phyloP scores from a whole-genome alignment of 2,888 invertebrate species.

The Caenorhabditis sp. region DNA sequence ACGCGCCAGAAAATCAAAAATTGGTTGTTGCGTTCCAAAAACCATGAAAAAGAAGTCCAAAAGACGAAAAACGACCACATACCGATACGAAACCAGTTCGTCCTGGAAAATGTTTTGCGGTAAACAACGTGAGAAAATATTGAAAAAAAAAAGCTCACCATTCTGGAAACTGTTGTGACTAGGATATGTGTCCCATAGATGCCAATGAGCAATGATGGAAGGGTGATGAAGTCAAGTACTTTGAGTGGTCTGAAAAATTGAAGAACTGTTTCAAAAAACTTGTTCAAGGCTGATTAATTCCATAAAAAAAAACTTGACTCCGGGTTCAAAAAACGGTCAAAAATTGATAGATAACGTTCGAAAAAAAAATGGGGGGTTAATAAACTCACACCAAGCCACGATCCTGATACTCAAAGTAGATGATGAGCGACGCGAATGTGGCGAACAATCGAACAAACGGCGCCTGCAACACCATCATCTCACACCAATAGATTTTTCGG shows the following conservation, averaged over 20 bases:
- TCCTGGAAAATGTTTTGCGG: constrained; percentile 60
- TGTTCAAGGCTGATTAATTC: too few relatives aligned
- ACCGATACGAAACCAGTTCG: constrained; percentile 63
- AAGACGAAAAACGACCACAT: constrained; percentile 57
- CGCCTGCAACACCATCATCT: constrained; percentile 65
- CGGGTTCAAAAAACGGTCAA: too few relatives aligned
- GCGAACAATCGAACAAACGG: constrained; percentile 63
- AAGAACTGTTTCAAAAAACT: too few relatives aligned
- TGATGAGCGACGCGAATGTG: constrained; percentile 62
- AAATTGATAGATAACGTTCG: too few relatives aligned
- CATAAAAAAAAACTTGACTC: too few relatives aligned
- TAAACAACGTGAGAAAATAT: not conserved
- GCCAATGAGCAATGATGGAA: constrained; percentile 65
- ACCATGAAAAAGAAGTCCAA: constrained; percentile 58
- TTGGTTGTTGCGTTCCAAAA: constrained; percentile 62
- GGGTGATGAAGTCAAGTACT: constrained; percentile 65
- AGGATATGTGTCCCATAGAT: constrained; percentile 70
- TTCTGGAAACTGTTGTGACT: constrained; percentile 66
- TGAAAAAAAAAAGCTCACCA: constrained; percentile 24
- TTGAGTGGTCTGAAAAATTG: constrained; percentile 56
- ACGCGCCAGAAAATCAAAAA: constrained; percentile 67
- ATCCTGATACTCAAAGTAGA: constrained; percentile 66
- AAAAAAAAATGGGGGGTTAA: not conserved
- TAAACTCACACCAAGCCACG: constrained; percentile 58
- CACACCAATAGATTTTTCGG: constrained; percentile 60